Base-by-base conservation (phyloP, 2,888 invertebrate species). In the Smittia aterrima region DNA sequence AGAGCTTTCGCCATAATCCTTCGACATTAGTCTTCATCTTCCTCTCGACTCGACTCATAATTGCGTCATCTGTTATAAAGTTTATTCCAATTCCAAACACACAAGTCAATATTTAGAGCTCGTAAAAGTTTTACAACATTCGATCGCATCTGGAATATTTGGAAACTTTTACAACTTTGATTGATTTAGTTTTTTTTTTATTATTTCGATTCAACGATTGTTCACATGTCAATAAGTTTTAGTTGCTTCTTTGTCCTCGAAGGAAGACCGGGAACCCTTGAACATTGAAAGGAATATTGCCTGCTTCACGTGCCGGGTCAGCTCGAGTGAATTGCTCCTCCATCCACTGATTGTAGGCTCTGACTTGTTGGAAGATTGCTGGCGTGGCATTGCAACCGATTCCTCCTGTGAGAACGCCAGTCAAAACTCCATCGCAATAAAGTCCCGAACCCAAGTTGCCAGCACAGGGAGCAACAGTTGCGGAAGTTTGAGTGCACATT, bases 261-360 rank as follows among this genome's bases (percentile, higher is more conserved):
- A 32, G 32, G 32, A 32, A 32, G 9, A 1, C n/a, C 13, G 71
- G 71, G 7, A 71, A 58, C 18, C 71, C 71, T 22, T 16, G 32
- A 1, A 22, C 18, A 18, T 71, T 32, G 13, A 71, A 58, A 1
- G 71, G 71, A 20, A 1, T 58, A 0, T n/a, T 38, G 18, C 32
- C 27, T 16, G 54, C 32, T 47, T 41, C 47, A 32, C 13, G 24
- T 18, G 18, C 27, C 2, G 3, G 24, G 27, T 58, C 54, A 22
- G n/a, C 53, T 25, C 66, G 20, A 11, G 25, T 24, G 1, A 71
- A 16, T 25, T 75, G 72, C 18, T 47, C n/a, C 13, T 72, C 38
- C 18, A 75, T 75, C 75, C 75, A 75, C 11, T 1, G 1, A 32
- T 75, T 66, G 27, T 27, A 75, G 40, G 54, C 64, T 38, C 75